phyloP scores from a whole-genome alignment of 2,888 invertebrate species.

The Agonopterix arenella region DNA sequence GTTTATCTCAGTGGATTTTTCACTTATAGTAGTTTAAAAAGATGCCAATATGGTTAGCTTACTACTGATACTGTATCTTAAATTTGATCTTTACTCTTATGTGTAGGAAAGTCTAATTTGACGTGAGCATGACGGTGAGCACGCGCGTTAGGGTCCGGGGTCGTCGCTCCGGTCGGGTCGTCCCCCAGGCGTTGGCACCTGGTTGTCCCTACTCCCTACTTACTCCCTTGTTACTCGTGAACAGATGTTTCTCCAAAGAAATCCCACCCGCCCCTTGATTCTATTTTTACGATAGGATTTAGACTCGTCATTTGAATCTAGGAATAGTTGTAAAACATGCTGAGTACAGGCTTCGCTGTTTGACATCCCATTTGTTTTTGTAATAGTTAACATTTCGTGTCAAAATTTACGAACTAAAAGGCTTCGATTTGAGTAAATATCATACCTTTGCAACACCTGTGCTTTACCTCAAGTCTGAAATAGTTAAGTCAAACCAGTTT shows the following conservation, averaged over 20 bases:
- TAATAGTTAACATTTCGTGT: no score
- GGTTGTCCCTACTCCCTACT: constrained; percentile 39
- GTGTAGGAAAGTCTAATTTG: no score
- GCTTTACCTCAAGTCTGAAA: constrained; percentile 21
- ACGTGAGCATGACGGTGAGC: constrained; percentile 13
- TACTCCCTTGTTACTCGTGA: constrained; percentile 36
- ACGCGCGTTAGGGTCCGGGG: constrained; percentile 56
- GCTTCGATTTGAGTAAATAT: constrained; percentile 13
- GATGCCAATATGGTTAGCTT: neutral
- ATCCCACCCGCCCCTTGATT: constrained; percentile 27
- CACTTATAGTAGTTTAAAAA: neutral
- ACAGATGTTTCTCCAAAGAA: constrained; percentile 56
- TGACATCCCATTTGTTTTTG: no score
- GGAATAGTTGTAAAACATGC: neutral
- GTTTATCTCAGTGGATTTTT: neutral
- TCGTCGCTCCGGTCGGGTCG: constrained; percentile 66
- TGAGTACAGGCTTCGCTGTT: no score
- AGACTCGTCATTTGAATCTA: neutral
- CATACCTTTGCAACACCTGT: constrained; percentile 28
- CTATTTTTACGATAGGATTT: constrained; percentile 21
- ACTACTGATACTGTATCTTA: neutral
- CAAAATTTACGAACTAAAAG: neutral
- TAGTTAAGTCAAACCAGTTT: constrained; percentile 39
- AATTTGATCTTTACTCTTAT: no score
- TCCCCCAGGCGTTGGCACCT: constrained; percentile 62